Percentiles rank a stretch among this genome's conserved stretches.
phyloP scores from a whole-genome alignment of 2,888 invertebrate genomes.

The Timema cristinae region DNA sequence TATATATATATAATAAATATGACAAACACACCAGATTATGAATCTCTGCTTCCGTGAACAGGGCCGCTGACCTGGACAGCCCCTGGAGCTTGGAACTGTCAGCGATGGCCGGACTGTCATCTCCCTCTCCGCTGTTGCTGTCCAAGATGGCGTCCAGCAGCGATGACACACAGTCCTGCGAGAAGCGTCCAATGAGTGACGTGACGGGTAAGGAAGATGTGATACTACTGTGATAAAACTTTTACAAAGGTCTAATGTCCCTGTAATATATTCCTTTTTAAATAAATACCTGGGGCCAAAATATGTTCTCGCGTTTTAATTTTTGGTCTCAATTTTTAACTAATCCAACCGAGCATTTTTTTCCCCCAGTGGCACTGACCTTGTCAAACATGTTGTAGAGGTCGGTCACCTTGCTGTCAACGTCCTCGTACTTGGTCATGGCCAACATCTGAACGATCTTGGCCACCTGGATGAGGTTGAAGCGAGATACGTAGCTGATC shows the following conservation, averaged over 20 bases:
- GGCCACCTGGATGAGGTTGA: constrained; percentile 86
- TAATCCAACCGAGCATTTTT: no score
- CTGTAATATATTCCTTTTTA: no score
- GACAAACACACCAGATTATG: constrained; percentile 52
- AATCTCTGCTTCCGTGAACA: constrained; percentile 65
- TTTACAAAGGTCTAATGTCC: no score
- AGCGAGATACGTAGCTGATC: constrained; percentile 84
- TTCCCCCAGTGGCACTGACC: constrained; percentile 37
- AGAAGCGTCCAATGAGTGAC: constrained; percentile 23
- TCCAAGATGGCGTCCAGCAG: constrained; percentile 69
- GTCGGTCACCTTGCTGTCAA: constrained; percentile 65
- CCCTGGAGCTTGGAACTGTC: constrained; percentile 52
- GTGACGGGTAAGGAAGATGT: background rate
- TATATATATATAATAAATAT: background rate
- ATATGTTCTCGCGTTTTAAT: no score
- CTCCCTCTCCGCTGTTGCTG: constrained; percentile 43
- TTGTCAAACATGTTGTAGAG: constrained; percentile 77
- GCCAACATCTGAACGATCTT: constrained; percentile 91
- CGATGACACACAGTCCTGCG: constrained; percentile 65
- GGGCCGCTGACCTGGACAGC: constrained; percentile 58
- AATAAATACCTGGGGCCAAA: no score
- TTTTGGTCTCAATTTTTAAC: no score
- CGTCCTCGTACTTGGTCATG: constrained; percentile 73
- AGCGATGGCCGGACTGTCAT: constrained; percentile 47
- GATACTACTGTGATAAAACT: no score